Conservation (phyloP, 2,113 vertebrate genomes). For the Semnornis frantzii region DNA sequence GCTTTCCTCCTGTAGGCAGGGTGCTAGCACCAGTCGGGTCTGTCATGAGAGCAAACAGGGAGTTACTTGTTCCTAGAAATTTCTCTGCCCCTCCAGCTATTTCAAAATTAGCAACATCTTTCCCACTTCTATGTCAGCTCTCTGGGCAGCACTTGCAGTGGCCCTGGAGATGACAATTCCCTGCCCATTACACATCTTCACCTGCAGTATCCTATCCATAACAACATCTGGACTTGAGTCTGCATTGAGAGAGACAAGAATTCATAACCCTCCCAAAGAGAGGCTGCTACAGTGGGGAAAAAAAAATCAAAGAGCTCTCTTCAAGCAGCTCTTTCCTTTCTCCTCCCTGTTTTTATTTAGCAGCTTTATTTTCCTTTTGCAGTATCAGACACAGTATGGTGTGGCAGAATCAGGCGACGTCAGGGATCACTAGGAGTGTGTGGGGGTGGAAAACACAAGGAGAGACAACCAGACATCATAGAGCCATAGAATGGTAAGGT, state of each 20-base stretch:
- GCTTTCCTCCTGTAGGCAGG: not conserved
- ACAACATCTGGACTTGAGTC: not conserved
- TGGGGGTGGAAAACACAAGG: no score
- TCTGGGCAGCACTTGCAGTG: not conserved
- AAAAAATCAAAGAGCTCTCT: not conserved
- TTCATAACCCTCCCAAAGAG: not conserved
- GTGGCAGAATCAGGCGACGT: no score
- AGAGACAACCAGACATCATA: no score
- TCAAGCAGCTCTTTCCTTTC: not conserved
- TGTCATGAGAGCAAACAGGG: not conserved
- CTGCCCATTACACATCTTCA: not conserved
- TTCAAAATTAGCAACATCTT: not conserved
- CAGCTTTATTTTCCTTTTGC: no score
- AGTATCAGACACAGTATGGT: not conserved
- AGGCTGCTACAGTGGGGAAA: not conserved
- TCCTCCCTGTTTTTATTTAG: not conserved
- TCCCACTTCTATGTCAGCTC: not conserved
- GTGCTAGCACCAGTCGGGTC: not conserved
- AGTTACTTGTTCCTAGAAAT: not conserved
- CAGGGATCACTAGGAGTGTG: not conserved
- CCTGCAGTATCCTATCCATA: not conserved
- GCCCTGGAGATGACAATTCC: not conserved
- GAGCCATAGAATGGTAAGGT: no score
- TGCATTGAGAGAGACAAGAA: not conserved
- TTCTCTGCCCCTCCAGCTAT: not conserved